Evolutionary conservation across 2,888 invertebrate genomes (phyloP), one percentile per base, ranked within the genome.

Genomic region (Lucinisca nassula): DNA sequence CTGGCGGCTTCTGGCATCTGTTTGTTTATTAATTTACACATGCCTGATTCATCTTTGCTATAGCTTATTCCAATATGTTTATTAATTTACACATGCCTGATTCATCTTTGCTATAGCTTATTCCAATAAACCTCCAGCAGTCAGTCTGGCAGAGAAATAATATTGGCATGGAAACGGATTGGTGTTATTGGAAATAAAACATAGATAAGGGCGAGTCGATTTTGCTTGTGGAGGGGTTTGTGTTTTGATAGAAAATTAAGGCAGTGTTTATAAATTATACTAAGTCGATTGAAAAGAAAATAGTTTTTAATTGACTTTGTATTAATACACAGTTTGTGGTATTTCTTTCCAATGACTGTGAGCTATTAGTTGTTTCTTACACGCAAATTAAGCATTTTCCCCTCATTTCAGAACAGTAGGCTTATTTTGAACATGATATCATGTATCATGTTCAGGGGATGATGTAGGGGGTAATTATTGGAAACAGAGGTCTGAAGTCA

Each of bases 141-240:
- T 45, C 12, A 35, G 67, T 67, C 67, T 67, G 35, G 17, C 35
- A 67, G 67, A 4, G 67, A 35, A 35, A 35, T 24, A 3, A 0
- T 21, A 67, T 67, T 35, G 67, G 67, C 67, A 67, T 67, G 67
- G 67, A 4, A 67, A 67, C 67, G 67, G 35, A 67, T 67, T 67
- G 8, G 35, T 35, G 35, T 6, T 67, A 67, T 67, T 35, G 67
- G 67, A 67, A 67, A 67, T 30, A 67, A 32, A 67, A 10, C 21
- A 35, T 67, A 67, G 67, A 21, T n/a, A 4, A 35, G 67, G 67
- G n/a, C 67, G 35, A 35, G 2, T 67, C 35, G 8, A 67, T 67
- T 67, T 35, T 30, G 24, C 30, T 4, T 27, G 8, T n/a, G 14
- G 40, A 40, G 40, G 40, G n/a, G 40, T 40, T 40, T 10, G 6